A percentile compares a stretch with the other conserved stretches of the same genome.
Conservation (phyloP, 2,113 vertebrate species). For the Neopipo cinnamomea region DNA sequence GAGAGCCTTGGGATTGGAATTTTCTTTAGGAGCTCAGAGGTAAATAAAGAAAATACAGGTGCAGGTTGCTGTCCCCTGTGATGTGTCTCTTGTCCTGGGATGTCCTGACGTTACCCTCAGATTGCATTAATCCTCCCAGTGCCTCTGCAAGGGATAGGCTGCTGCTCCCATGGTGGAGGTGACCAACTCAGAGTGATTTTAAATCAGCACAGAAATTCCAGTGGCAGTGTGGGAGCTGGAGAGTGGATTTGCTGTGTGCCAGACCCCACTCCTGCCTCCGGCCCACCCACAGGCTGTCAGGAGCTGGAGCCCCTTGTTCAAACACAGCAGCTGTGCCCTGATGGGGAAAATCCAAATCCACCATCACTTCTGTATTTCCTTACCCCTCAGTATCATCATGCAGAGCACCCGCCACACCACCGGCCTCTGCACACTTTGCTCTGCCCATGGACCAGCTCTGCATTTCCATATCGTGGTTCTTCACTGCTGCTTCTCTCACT, state of each 20-base stretch:
- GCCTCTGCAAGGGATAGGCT: neutral
- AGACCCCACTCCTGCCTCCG: neutral
- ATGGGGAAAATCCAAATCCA: neutral
- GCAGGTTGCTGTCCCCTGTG: neutral
- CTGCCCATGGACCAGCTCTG: neutral
- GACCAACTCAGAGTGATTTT: neutral
- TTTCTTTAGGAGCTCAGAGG: neutral
- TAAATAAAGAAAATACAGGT: neutral
- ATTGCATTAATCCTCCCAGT: neutral
- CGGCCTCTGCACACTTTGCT: rapidly evolving
- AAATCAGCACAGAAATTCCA: neutral
- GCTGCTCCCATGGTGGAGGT: neutral
- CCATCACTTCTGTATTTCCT: neutral
- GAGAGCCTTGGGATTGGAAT: neutral
- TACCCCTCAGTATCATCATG: neutral
- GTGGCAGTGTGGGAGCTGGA: neutral
- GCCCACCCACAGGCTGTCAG: neutral
- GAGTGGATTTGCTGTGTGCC: neutral
- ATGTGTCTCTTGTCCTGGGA: neutral
- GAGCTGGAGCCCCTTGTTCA: neutral
- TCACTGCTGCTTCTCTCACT: neutral
- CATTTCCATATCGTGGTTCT: neutral
- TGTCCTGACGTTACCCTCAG: neutral
- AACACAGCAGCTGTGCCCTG: neutral
- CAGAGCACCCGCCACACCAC: neutral